Percentiles rank a stretch among this genome's conserved stretches.
These are phyloP conservation scores for Karalla daura DNA, from an alignment of 2,797 vertebrate genomes.

Conservation along the genomic window DNA sequence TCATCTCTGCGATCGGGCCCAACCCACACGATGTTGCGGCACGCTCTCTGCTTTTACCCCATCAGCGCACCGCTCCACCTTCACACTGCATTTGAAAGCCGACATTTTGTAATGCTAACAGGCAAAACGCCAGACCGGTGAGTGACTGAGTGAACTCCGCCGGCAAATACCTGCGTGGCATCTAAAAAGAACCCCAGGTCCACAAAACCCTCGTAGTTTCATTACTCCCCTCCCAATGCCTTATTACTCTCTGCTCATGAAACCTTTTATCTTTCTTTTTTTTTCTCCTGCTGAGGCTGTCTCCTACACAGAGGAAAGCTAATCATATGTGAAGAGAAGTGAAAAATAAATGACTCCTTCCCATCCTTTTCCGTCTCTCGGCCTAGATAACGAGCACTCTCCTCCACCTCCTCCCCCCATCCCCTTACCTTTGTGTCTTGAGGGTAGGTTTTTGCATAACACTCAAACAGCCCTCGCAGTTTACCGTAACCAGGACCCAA, in stretches of 20 bases:
- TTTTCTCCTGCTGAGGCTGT: slow-evolving; percentile 16
- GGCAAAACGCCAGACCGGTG: slow-evolving; percentile 32
- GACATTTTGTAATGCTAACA: slow-evolving; percentile 44
- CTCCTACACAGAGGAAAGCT: slow-evolving; percentile 34
- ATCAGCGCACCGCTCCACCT: slow-evolving; percentile 33
- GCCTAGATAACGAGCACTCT: slow-evolving; percentile 26
- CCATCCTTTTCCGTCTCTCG: slow-evolving; percentile 17
- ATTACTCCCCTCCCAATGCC: slow-evolving; percentile 18
- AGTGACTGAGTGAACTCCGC: slow-evolving; percentile 47
- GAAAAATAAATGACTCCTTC: slow-evolving; percentile 51
- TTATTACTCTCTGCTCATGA: slow-evolving; percentile 22
- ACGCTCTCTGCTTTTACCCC: slow-evolving; percentile 2
- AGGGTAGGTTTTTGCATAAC: slow-evolving; percentile 31
- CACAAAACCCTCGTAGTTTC: slow-evolving; percentile 22
- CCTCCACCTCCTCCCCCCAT: slow-evolving; percentile 13
- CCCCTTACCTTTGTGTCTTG: slow-evolving; percentile 16
- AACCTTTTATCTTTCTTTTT: slow-evolving; percentile 38
- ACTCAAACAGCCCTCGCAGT: slow-evolving; percentile 18
- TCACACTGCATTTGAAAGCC: slow-evolving; percentile 46
- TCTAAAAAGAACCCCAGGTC: slow-evolving; percentile 15
- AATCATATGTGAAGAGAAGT: slow-evolving; percentile 50
- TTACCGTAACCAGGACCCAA: slow-evolving; percentile 1
- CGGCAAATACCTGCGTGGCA: slow-evolving; percentile 32
- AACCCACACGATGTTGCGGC: slow-evolving; percentile 43
- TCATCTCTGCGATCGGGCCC: slow-evolving; percentile 44